These are phyloP conservation scores for Hemibagrus guttatus DNA, from an alignment of 2,797 vertebrate species.

Conservation along the genomic window DNA sequence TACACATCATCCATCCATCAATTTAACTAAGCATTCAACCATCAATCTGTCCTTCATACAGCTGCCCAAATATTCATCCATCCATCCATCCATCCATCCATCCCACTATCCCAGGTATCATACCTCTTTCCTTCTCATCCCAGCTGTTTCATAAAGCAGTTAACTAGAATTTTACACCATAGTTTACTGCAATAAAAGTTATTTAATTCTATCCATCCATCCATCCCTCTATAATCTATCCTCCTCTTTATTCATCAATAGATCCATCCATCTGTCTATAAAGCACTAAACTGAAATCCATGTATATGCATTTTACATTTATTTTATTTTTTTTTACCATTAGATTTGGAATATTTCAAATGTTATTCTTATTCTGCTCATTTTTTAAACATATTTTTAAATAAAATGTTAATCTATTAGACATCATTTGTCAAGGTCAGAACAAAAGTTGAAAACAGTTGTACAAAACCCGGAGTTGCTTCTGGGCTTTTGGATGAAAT, in stretches of 20 bases:
- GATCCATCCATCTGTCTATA: not conserved
- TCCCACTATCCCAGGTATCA: not conserved
- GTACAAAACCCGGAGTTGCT: not conserved
- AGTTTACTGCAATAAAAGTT: not conserved
- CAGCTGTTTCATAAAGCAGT: not conserved
- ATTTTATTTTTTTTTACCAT: not conserved
- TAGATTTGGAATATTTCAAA: not conserved
- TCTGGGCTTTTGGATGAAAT: not conserved
- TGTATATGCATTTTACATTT: not conserved
- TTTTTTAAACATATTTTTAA: not conserved
- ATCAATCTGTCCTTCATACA: not conserved
- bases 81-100: not conserved
- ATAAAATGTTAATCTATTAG: not conserved
- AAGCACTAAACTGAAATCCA: not conserved
- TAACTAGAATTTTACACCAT: not conserved
- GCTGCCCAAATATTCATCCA: not conserved
- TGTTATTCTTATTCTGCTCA: too few species aligned
- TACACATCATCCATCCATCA: not conserved
- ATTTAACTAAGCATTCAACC: too few species aligned
- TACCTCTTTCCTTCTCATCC: not conserved
- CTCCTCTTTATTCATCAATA: not conserved
- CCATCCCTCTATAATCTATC: not conserved
- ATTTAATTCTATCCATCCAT: not conserved
- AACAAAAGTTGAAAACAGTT: not conserved
- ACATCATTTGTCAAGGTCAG: not conserved